Percentiles rank a stretch among this genome's conserved stretches.
These are phyloP conservation scores for Sander lucioperca DNA, from an alignment of 2,113 vertebrate species.

Conservation along the genomic window DNA sequence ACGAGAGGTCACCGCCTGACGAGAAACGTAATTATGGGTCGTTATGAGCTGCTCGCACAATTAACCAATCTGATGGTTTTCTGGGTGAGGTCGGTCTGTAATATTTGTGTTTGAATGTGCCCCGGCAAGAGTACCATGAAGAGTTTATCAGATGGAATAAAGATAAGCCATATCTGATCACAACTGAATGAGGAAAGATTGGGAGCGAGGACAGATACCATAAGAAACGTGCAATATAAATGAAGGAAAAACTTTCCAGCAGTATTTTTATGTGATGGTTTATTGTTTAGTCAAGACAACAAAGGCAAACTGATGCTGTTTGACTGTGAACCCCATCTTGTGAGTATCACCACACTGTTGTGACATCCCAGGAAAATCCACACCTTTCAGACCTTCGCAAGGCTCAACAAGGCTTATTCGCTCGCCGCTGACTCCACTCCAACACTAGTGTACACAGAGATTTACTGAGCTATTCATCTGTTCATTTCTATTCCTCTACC, in stretches of 20 bases:
- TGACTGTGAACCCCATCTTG: conserved; percentile 25
- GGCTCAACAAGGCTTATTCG: conserved; percentile 17
- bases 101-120: conserved; percentile 10
- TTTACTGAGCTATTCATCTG: conserved; percentile 61
- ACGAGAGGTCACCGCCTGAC: no score
- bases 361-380: conserved; percentile 33
- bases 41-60: no score
- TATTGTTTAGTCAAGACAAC: neutral
- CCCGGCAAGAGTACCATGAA: conserved; percentile 11
- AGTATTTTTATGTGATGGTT: neutral
- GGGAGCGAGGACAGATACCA: neutral
- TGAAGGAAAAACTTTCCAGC: neutral
- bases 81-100: no score
- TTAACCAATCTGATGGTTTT: no score
- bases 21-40: no score
- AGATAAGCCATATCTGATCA: conserved; percentile 19
- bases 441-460: conserved; percentile 18
- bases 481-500: conserved; percentile 55
- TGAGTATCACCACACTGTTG: conserved; percentile 14
- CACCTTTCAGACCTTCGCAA: conserved; percentile 21
- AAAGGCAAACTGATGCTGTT: conserved; percentile 2
- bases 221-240: conserved; percentile 15
- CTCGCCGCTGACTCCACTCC: conserved; percentile 3
- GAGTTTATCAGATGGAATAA: conserved; percentile 17
- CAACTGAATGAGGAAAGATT: conserved; percentile 12